Conservation (phyloP, 2,113 vertebrate species). For the Perccottus glenii region DNA sequence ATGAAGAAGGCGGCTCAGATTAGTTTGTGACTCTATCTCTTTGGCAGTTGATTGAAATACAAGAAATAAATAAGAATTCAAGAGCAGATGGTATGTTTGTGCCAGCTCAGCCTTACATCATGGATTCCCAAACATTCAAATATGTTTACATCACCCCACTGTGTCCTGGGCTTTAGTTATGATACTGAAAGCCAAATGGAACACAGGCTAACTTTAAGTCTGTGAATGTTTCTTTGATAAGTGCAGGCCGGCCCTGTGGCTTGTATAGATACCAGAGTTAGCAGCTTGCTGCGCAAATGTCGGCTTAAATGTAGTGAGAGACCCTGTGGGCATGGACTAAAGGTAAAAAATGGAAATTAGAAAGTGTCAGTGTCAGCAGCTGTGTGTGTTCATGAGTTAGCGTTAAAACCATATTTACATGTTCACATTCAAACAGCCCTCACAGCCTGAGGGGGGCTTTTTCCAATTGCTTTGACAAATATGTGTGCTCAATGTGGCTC, state of each 20-base stretch:
- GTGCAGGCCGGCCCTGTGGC: conserved; percentile 27
- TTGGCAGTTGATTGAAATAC: conserved; percentile 6
- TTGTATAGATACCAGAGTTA: conserved; percentile 45
- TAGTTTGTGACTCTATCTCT: conserved; percentile 3
- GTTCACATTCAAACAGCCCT: conserved; percentile 33
- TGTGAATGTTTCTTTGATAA: conserved; percentile 13
- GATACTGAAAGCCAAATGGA: conserved; percentile 22
- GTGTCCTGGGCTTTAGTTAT: conserved; percentile 3
- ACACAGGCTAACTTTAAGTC: conserved; percentile 1
- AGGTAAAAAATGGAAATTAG: conserved; percentile 33
- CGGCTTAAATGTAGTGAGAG: conserved; percentile 14
- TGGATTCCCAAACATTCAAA: conserved; percentile 3
- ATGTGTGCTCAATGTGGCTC: conserved; percentile 1
- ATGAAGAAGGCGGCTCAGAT: conserved; percentile 2
- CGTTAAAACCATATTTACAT: conserved; percentile 46
- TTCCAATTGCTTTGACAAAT: conserved; percentile 4
- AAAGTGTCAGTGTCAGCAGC: conserved; percentile 44
- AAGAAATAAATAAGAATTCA: conserved; percentile 15
- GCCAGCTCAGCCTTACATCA: conserved; percentile 16
- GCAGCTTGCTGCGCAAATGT: conserved; percentile 21
- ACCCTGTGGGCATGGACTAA: conserved; percentile 27
- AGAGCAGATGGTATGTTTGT: not conserved
- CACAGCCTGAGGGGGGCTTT: conserved; percentile 30
- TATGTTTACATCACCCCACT: conserved; percentile 11
- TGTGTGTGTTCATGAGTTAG: not conserved